Base-by-base conservation (phyloP, 1,140 invertebrate species). In the Drosophila insularis region DNA sequence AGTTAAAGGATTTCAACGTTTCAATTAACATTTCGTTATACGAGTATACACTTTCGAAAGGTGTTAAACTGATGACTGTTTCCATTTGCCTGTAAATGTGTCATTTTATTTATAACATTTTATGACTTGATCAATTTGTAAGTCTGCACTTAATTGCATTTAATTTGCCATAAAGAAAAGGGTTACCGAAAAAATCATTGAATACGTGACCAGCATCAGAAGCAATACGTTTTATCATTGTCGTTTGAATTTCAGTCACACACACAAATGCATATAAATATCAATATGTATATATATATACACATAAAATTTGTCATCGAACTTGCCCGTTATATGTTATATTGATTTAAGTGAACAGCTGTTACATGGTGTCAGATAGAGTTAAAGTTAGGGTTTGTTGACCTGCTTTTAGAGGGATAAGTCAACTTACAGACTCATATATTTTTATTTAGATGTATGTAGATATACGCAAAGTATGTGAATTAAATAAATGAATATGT, bases 81-180 rank as follows among this genome's bases (percentile, higher is more conserved):
- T 71, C 68, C 64, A 50, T 67, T 75, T 80, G 63, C 67, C 43
- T 66, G 72, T 68, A 71, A 81, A 78, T 78, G 73, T 50, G 43
- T 50, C 43, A 50, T 50, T 50, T 21, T 21, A 46, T 50, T 21
- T 50, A 50, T 50, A 50, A 21, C 17, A 65, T 75, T 80, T 84
- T 80, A 84, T 84, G 73, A 61, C 68, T 84, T 76, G 66, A 84
- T 84, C 78, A 80, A 78, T 69, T 61, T 61, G 46, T 61, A 13
- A 46, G 54, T 68, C 50, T 77, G 75, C 78, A 81, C 82, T 81
- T 86, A 87, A 86, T 87, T 87, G 79, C 82, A 79, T 78, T 86
- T 85, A 85, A 85, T 85, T 85, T 72, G 74, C 71, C 71, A 85
- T 85, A 71, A 85, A 85, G 74, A 82, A 87, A 89, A 89, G 73